Evolutionary conservation across 2,888 invertebrate species (phyloP).

Genomic region (Drosophila infuscata): DNA sequence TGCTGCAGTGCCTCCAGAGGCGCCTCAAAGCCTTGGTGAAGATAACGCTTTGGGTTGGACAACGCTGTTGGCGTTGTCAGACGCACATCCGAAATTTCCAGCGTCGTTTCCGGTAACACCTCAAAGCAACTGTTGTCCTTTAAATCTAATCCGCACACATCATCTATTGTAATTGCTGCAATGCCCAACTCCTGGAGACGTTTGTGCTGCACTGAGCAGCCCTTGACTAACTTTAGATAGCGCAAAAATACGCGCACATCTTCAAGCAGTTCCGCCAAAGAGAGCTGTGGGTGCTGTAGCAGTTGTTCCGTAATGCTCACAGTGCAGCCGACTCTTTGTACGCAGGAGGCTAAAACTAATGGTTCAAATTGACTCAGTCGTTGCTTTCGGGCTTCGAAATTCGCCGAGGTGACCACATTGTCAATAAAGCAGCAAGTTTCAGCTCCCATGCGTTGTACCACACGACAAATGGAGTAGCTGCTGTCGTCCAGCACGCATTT

Average conservation of each 20-base stretch:
- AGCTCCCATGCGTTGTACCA: conserved; percentile 50
- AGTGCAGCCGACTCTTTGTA: conserved; percentile 37
- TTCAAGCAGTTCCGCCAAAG: conserved; percentile 33
- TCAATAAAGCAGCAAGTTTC: conserved; percentile 75
- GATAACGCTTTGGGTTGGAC: conserved; percentile 8
- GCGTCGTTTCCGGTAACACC: conserved; percentile 47
- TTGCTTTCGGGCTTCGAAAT: conserved; percentile 31
- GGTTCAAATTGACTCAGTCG: conserved; percentile 34
- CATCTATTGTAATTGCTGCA: conserved; percentile 55
- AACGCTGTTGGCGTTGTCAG: conserved; percentile 31
- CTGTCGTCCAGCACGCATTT: conserved; percentile 61
- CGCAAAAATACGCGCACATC: conserved; percentile 49
- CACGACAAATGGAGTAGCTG: conserved; percentile 61
- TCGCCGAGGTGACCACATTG: conserved; percentile 56
- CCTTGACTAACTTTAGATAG: conserved; percentile 43
- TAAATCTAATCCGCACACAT: conserved; percentile 17
- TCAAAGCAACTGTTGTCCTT: conserved; percentile 47
- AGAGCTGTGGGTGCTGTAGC: conserved; percentile 26
- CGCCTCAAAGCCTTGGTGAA: conserved; percentile 67
- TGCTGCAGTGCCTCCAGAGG: conserved; percentile 70
- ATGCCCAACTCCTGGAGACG: conserved; percentile 63
- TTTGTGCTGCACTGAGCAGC: conserved; percentile 55
- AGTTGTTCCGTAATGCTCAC: conserved; percentile 49
- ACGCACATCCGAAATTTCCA: conserved; percentile 69
- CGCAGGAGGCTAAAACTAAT: not conserved